A percentile compares a stretch with the other conserved stretches of the same genome.
Conservation (phyloP, 2,113 vertebrate species). For the Plestiodon gilberti region DNA sequence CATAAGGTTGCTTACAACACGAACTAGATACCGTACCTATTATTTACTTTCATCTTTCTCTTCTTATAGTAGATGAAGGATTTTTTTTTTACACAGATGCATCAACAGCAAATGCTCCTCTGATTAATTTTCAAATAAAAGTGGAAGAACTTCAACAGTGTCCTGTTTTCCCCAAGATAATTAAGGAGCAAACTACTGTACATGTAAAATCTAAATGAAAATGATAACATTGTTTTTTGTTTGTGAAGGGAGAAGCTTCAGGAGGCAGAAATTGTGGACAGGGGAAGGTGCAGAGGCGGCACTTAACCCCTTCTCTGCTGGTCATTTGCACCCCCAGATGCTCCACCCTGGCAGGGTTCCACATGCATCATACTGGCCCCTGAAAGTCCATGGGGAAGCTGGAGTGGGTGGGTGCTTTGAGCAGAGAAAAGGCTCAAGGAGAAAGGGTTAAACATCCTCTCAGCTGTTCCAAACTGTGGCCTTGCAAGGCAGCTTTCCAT, state of each 20-base stretch:
- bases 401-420: not conserved
- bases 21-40: no score
- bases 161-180: fast-evolving
- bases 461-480: not conserved
- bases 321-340: no score
- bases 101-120: constrained; percentile 44
- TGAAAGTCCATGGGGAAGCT: not conserved
- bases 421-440: not conserved
- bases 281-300: no score
- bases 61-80: constrained; percentile 61
- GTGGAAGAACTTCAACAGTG: constrained; percentile 31
- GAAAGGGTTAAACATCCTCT: not conserved
- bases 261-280: no score
- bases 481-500: not conserved
- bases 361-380: not conserved
- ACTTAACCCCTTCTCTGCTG: not conserved
- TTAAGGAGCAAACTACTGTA: not conserved
- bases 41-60: constrained; percentile 26
- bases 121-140: constrained; percentile 9
- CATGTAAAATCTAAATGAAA: no score
- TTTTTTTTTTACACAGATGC: constrained; percentile 50
- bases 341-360: not conserved
- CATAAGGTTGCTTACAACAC: no score
- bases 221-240: no score
- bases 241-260: no score